Base-by-base conservation (phyloP, 2,113 vertebrate species). In the Columbina picui region DNA sequence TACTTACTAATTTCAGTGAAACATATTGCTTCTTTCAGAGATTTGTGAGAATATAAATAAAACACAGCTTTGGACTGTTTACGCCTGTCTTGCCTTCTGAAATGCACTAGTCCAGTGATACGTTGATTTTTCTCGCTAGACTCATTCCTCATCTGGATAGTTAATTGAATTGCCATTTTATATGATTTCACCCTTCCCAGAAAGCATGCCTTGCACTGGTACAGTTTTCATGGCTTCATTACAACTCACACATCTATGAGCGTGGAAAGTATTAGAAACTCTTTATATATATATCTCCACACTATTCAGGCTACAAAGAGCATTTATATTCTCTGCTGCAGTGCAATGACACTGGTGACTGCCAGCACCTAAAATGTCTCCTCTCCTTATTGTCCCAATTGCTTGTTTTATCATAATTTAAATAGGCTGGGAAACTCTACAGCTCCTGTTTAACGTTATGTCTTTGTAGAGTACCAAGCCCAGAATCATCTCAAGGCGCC, bases 91-190 rank as follows among this genome's bases (percentile, higher is more conserved):
- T 77, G 88, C 60, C 80, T 78, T 89, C 69, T 77, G 84, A 85
- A 91, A 86, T 3, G 43, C 84, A 53, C 38, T 60, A 45, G 89
- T 30, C 80, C 65, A 25, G 69, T 23, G 74, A 67, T 43, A 71
- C 3, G 74, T 53, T 91, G 91, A 34, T 93, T 89, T 78, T 91
- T 43, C 88, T 89, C 60, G 32, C 76, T 27, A 74, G 88, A 22
- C 70, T 89, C 84, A 69, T 89, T 78, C 80, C 38, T 93, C 88
- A 82, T 93, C 76, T 73, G 65, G 75, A 84, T 63, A 95, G 79
- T 93, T 93, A 95, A 95, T 93, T 90, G 88, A 91, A 91, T 93
- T 95, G 70, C 88, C 71, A 38, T 86, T 93, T 93, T 77, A 82
- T 91, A 91, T 86, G 88, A 89, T 93, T 93, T 85, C 84, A 78